These are phyloP conservation scores for Xiphophorus couchianus DNA, from an alignment of 2,113 vertebrate genomes.

Conservation along the genomic window DNA sequence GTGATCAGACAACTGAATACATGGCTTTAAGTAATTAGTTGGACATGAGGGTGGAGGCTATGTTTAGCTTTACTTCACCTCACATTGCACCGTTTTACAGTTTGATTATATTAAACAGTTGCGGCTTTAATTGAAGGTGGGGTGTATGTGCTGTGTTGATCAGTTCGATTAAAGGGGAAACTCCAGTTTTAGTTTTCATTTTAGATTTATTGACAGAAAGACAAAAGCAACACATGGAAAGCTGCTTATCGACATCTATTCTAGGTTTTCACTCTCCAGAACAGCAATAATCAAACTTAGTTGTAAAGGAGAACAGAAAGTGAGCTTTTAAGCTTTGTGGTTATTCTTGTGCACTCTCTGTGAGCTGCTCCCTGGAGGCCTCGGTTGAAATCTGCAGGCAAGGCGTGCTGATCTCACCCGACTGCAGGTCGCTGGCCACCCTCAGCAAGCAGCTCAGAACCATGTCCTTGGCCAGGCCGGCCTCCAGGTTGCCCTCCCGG, in stretches of 20 bases:
- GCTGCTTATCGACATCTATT: background rate
- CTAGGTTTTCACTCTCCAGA: background rate
- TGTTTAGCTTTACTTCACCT: background rate
- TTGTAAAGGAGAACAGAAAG: background rate
- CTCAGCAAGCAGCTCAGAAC: conserved; percentile 89
- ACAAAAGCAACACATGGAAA: background rate
- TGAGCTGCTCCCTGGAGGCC: conserved; percentile 46
- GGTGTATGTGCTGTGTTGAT: background rate
- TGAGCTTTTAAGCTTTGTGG: conserved; percentile 5
- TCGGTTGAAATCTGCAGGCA: conserved; percentile 90
- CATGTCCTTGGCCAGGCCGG: conserved; percentile 91
- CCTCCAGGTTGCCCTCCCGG: conserved; percentile 90
- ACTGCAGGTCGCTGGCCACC: conserved; percentile 86
- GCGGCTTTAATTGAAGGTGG: too few relatives aligned
- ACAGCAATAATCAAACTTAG: background rate
- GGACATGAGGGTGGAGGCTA: background rate
- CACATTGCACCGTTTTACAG: background rate
- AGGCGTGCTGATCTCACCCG: conserved; percentile 93
- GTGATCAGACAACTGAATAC: background rate
- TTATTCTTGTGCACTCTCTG: conserved; percentile 26
- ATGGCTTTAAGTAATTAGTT: background rate
- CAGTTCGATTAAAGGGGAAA: conserved; percentile 3
- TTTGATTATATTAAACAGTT: background rate
- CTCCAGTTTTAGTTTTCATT: conserved; percentile 28
- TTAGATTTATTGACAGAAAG: conserved; percentile 40